phyloP scores from a whole-genome alignment of 2,113 vertebrate species.

The Chaetops frenatus region DNA sequence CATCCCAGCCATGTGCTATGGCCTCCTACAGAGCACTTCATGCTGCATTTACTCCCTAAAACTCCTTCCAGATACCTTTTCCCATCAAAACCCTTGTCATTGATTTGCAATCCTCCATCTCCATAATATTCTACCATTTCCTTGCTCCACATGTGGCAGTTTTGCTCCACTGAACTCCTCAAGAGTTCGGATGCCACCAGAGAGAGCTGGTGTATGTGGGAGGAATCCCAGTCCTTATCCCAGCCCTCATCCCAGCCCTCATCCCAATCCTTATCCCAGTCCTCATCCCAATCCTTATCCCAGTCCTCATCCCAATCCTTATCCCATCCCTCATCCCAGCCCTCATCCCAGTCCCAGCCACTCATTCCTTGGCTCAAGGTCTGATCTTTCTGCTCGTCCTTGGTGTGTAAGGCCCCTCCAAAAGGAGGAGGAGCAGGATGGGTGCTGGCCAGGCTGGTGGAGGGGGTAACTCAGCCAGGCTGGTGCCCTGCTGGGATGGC shows the following conservation, averaged over 20 bases:
- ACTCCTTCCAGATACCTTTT: background rate
- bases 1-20: fast-evolving
- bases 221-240: background rate
- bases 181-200: background rate
- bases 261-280: background rate
- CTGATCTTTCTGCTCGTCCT: background rate
- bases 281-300: too few relatives aligned
- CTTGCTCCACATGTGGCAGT: fast-evolving
- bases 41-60: background rate
- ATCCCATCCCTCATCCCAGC: too few relatives aligned
- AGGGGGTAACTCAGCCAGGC: background rate
- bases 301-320: too few relatives aligned
- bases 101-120: background rate
- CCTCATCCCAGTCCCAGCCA: background rate
- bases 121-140: background rate
- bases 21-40: background rate
- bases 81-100: background rate
- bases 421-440: background rate
- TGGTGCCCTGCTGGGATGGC: background rate
- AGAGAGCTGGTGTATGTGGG: fast-evolving
- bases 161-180: background rate
- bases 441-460: background rate
- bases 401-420: background rate
- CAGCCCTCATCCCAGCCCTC: background rate
- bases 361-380: background rate